These are phyloP conservation scores for Epinotia ramella DNA, from an alignment of 2,888 invertebrate genomes.

Conservation along the genomic window DNA sequence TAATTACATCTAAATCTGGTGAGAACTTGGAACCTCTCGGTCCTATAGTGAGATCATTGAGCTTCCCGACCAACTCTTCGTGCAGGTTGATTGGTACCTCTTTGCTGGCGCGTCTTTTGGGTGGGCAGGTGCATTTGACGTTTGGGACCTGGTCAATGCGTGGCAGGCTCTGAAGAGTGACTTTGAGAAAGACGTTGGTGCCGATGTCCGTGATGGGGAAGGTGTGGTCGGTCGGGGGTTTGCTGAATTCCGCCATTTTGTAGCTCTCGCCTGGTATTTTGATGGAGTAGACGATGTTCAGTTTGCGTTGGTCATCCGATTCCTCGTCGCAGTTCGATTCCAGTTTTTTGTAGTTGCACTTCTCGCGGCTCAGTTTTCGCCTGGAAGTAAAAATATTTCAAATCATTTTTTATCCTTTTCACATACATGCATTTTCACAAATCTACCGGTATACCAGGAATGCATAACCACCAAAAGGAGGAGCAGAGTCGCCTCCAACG, in stretches of 20 bases:
- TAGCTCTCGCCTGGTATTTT: constrained; percentile 88
- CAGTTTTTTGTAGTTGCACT: constrained; percentile 80
- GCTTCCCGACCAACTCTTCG: constrained; percentile 73
- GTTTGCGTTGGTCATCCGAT: constrained; percentile 68
- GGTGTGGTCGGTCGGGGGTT: constrained; percentile 87
- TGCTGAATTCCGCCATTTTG: constrained; percentile 81
- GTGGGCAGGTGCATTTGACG: constrained; percentile 76
- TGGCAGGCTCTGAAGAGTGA: constrained; percentile 89
- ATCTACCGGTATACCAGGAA: background rate
- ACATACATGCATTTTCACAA: too few relatives aligned
- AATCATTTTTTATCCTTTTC: too few relatives aligned
- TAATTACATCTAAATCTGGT: constrained; percentile 56
- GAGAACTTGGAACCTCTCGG: constrained; percentile 61
- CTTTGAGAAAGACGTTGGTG: constrained; percentile 85
- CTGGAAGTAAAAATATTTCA: constrained; percentile 55
- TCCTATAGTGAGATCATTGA: constrained; percentile 79
- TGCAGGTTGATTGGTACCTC: constrained; percentile 63
- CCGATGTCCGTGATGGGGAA: constrained; percentile 90
- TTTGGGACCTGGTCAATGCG: constrained; percentile 90
- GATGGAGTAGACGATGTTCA: constrained; percentile 88
- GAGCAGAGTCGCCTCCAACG: constrained; percentile 55
- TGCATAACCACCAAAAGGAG: constrained; percentile 40
- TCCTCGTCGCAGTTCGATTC: constrained; percentile 76
- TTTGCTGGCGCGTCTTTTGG: constrained; percentile 70
- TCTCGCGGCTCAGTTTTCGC: constrained; percentile 80